These are phyloP conservation scores for Mormoops blainvillei DNA, from an alignment of 2,113 vertebrate genomes.

Conservation along the genomic window DNA sequence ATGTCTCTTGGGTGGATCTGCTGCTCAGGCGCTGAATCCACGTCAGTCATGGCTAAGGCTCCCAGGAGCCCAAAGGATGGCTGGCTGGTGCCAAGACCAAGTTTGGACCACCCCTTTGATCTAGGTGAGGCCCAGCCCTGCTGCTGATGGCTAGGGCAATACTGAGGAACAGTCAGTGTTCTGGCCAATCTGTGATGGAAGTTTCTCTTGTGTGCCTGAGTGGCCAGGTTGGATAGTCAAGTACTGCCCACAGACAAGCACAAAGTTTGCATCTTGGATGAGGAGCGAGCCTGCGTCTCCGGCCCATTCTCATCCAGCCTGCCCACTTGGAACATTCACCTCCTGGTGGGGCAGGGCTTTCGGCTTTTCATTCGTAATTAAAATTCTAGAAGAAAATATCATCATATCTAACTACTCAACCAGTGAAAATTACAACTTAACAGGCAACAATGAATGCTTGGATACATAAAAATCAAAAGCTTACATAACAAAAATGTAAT, in stretches of 20 bases:
- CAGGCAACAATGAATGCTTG: background rate
- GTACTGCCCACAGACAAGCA: background rate
- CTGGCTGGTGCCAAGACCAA: background rate
- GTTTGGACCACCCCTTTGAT: background rate
- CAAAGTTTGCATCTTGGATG: background rate
- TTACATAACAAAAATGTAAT: background rate
- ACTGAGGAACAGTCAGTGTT: background rate
- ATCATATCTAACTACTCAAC: slow-evolving; percentile 8
- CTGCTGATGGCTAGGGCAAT: background rate
- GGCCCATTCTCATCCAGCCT: slow-evolving; percentile 5
- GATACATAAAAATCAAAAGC: background rate
- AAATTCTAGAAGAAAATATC: slow-evolving; percentile 49
- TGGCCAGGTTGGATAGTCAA: background rate
- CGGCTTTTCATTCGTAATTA: slow-evolving; percentile 19
- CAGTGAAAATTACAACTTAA: background rate
- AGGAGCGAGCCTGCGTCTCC: slow-evolving; percentile 11
- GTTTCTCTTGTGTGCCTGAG: background rate
- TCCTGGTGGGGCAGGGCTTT: background rate
- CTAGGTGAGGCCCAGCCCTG: background rate
- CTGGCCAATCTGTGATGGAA: background rate
- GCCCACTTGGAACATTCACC: background rate
- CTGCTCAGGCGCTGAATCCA: background rate
- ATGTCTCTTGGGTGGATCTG: background rate
- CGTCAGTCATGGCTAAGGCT: background rate
- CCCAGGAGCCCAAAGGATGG: background rate